Evolutionary conservation across 64 coral and sea anemone genomes (phyloP), one percentile per base, ranked within the genome.

Genomic region (Pocillopora verrucosa): DNA sequence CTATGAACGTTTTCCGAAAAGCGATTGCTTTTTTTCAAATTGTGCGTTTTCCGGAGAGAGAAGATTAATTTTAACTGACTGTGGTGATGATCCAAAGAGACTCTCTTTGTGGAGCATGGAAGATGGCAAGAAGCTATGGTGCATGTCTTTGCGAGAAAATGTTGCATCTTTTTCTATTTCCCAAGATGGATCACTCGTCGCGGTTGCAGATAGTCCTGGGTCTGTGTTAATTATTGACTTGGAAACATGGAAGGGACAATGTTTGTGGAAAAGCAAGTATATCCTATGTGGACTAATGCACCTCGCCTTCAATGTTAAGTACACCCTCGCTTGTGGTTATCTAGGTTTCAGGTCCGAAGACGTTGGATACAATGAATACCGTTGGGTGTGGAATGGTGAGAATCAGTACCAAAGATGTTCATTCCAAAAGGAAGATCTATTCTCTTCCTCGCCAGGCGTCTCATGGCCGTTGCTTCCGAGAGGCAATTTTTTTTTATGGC

Each of bases 91-190:
- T 19, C 35, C 36, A 2, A 70, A 84, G 11, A 0, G 0, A 37
- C 0, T 84, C 0, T 11, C 14, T 11, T 56, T 84, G 11, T 84
- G 82, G 62, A 72, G 37, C 70, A 69, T 84, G 82, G 36, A 72
- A 70, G 15, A 25, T 72, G 82, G 82, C 11, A 0, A 70, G 57
- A 7, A 70, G 13, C 16, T 70, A 11, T 12, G 0, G 1, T 0
- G 0, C 2, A 72, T 84, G 0, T 16, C 5, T 13, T 72, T 6
- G 37, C 1, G 0, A 0, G 13, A 72, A 13, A 0, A 0, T 1
- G 26, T 84, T 25, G 11, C 20, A 9, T 84, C 82, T 24, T 72
- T 84, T 15, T 1, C 82, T 0, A 56, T 84, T 26, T 70, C 82
- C 3, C 4, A 84, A 0, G 62, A 84, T 70, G 61, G 35, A 0